A percentile compares a stretch with the other conserved stretches of the same genome.
Conservation (phyloP, 1,140 invertebrate species). For the Scaptomyza pallida region DNA sequence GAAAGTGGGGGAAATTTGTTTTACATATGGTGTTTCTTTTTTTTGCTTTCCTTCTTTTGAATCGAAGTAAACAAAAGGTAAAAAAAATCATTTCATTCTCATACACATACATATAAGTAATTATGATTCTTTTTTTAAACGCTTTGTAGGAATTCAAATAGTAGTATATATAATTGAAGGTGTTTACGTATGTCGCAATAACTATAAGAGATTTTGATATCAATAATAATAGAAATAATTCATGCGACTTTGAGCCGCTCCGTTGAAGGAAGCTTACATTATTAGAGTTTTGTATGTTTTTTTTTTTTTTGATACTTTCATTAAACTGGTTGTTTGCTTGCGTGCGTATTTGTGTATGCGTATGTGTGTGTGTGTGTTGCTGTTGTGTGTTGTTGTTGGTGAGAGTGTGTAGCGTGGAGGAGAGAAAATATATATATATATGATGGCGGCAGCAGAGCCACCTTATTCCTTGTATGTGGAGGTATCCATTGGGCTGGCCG, state of each 20-base stretch:
- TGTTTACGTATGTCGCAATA: conserved; percentile 52
- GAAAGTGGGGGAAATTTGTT: conserved; percentile 70
- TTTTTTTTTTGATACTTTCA: conserved; percentile 50
- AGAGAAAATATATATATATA: conserved; percentile 53
- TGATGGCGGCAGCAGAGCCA: conserved; percentile 25
- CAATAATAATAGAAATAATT: conserved; percentile 66
- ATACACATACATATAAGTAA: conserved; percentile 53
- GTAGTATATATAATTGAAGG: conserved; percentile 60
- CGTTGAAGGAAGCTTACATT: conserved; percentile 60
- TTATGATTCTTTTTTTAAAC: conserved; percentile 21
- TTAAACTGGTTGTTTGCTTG: conserved; percentile 73
- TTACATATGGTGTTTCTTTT: conserved; percentile 46
- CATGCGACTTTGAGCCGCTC: conserved; percentile 70
- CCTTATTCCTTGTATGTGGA: conserved; percentile 84
- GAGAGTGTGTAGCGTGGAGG: conserved; percentile 20
- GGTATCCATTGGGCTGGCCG: conserved; percentile 89
- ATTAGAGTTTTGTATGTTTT: conserved; percentile 31
- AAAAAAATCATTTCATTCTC: conserved; percentile 52
- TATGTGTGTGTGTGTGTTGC: conserved; percentile 27
- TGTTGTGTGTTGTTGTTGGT: conserved; percentile 17
- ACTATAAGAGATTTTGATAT: conserved; percentile 72
- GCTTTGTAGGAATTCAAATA: conserved; percentile 34
- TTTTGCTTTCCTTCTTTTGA: conserved; percentile 32
- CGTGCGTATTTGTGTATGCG: conserved; percentile 47
- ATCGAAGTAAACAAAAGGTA: conserved; percentile 48